These are phyloP conservation scores for Sebastes schlegelii DNA, from an alignment of 2,113 vertebrate species.

Conservation along the genomic window DNA sequence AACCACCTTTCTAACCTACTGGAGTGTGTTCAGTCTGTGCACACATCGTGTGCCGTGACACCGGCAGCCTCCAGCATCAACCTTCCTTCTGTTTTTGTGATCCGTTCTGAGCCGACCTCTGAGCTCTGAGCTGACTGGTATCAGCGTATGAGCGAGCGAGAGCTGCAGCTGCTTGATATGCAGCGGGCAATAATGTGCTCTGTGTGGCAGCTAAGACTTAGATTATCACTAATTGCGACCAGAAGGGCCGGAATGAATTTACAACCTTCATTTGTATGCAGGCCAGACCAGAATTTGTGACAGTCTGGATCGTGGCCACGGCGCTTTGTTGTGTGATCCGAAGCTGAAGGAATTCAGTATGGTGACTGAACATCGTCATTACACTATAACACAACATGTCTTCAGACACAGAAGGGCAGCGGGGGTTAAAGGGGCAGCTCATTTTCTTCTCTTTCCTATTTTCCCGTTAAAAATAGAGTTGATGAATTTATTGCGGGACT, in stretches of 20 bases:
- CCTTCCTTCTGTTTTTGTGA: conserved; percentile 1
- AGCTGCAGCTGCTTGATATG: conserved; percentile 37
- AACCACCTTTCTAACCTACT: not conserved
- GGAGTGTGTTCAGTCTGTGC: not conserved
- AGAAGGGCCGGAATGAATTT: conserved; percentile 44
- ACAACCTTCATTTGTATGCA: conserved; percentile 24
- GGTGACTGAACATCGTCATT: not conserved
- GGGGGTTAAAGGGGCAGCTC: not conserved
- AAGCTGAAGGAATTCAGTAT: not conserved
- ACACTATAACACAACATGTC: not conserved
- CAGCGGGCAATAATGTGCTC: conserved; percentile 4
- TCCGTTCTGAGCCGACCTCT: not conserved
- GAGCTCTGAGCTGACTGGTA: conserved; percentile 2
- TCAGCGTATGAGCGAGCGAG: not conserved
- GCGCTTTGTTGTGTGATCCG: conserved; percentile 15
- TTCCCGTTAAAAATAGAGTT: no score
- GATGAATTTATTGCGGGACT: not conserved
- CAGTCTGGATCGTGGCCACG: conserved; percentile 1
- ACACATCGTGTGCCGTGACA: not conserved
- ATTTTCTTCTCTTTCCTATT: not conserved
- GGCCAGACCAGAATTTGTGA: conserved; percentile 8
- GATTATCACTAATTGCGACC: conserved; percentile 47
- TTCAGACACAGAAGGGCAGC: not conserved
- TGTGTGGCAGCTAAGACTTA: conserved; percentile 31
- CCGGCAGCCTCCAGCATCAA: conserved; percentile 9